Evolutionary conservation across 2,797 vertebrate species (phyloP).

Genomic region (Typhlichthys eigenmanni): DNA sequence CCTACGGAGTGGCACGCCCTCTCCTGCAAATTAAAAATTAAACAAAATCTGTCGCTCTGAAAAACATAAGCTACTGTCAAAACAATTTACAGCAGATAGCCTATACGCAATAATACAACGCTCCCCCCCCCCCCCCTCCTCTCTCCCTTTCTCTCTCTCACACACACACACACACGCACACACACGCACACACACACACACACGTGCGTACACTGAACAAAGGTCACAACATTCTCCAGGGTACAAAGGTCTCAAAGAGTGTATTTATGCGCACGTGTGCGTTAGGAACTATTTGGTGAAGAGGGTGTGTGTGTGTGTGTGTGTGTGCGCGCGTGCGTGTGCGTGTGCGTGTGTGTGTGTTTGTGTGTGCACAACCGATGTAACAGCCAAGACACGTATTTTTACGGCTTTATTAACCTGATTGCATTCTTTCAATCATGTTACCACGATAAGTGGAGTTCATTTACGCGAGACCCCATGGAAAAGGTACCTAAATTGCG

Average conservation of each 20-base stretch:
- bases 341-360: conserved; percentile 19
- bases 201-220: conserved; percentile 43
- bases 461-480: conserved; percentile 42
- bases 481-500: conserved; percentile 43
- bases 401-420: conserved; percentile 55
- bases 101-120: too few relatives aligned
- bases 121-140: not conserved
- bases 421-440: conserved; percentile 55
- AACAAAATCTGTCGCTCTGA: too few relatives aligned
- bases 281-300: conserved; percentile 23
- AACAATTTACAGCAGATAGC: too few relatives aligned
- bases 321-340: conserved; percentile 21
- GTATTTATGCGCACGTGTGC: conserved; percentile 39
- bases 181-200: conserved; percentile 20
- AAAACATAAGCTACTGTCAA: too few relatives aligned
- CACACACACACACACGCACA: not conserved
- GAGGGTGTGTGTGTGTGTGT: conserved; percentile 15
- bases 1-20: too few relatives aligned
- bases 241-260: conserved; percentile 72
- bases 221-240: conserved; percentile 52
- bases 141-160: not conserved
- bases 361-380: conserved; percentile 20
- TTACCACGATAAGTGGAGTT: conserved; percentile 57
- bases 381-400: conserved; percentile 49
- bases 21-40: too few relatives aligned